Base-by-base conservation (phyloP, 2,113 vertebrate genomes). In the Spea bombifrons region DNA sequence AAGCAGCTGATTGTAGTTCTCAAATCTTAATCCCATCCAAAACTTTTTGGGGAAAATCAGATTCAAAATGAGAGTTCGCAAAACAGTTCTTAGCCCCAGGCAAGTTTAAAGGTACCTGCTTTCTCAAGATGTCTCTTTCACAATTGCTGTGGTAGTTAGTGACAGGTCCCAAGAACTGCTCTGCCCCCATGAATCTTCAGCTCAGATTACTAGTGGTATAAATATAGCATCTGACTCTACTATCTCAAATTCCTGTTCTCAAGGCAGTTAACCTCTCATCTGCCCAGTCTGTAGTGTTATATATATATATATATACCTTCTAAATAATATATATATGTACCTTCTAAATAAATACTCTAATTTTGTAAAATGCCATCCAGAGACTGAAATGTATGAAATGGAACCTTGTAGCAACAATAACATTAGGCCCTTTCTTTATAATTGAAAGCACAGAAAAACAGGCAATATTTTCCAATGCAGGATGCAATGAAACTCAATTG, bases 141-240 rank as follows among this genome's bases (percentile, higher is more conserved):
- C 9, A 64, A 71, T 50, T 73, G 8, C 44, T 71, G 69, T 30
- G 47, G 49, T 71, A 16, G 69, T 53, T 53, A 71, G 16, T 71
- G 17, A 53, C 49, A 30, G 69, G 71, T 59, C 71, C 70, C 71
- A 74, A 48, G 72, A 46, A 47, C 45, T 63, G 63, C 69, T 67
- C 77, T 57, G 47, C 68, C 77, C 61, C 61, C 77, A 67, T 70
- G 71, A 80, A 80, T 80, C 64, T 50, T 80, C 30, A 55, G 71
- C 63, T 80, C 67, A 16, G 8, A 71, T 80, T 80, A 80, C 77
- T 57, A 46, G 17, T 16, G 67, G 64, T 50, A 57, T 80, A 80
- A 67, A 80, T 73, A 80, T 80, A 80, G 77, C 77, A 44, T 63
- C 77, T 73, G 77, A 80, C 77, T 80, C 70, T 71, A 59, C 71